A percentile compares a stretch with the other conserved stretches of the same genome.
Evolutionary conservation across 2,797 vertebrate genomes (phyloP).

Genomic region (Pelobates cultripes): DNA sequence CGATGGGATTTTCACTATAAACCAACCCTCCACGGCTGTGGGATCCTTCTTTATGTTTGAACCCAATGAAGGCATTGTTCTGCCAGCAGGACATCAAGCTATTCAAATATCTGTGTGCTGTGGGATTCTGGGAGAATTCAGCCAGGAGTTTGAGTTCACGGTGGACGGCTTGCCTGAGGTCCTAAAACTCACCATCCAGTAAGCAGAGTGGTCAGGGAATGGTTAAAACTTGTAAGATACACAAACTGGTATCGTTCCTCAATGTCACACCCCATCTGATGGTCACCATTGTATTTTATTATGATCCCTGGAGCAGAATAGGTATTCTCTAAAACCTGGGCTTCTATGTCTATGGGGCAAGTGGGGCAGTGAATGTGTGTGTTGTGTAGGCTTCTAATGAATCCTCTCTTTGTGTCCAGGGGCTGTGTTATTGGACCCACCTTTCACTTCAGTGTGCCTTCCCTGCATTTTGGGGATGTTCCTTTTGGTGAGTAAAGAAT

Average conservation of each 20-base stretch:
- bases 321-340: too few relatives aligned
- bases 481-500: conserved; percentile 79
- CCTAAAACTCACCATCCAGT: conserved; percentile 76
- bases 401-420: conserved; percentile 65
- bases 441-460: conserved; percentile 79
- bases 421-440: conserved; percentile 83
- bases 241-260: too few relatives aligned
- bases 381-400: background rate
- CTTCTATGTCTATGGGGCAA: too few relatives aligned
- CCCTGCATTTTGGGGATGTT: conserved; percentile 82
- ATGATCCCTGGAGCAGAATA: too few relatives aligned
- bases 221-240: background rate
- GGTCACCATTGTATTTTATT: too few relatives aligned
- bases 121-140: conserved; percentile 74
- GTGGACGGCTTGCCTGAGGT: conserved; percentile 73
- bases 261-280: too few relatives aligned
- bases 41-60: conserved; percentile 78
- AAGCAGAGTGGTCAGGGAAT: conserved; percentile 3
- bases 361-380: too few relatives aligned
- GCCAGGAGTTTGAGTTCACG: conserved; percentile 75
- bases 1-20: conserved; percentile 75
- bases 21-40: conserved; percentile 65
- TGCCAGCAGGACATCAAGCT: conserved; percentile 67
- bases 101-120: conserved; percentile 78
- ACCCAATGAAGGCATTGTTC: conserved; percentile 77